Conservation (phyloP, 2,113 vertebrate species). For the Catagonus wagneri region DNA sequence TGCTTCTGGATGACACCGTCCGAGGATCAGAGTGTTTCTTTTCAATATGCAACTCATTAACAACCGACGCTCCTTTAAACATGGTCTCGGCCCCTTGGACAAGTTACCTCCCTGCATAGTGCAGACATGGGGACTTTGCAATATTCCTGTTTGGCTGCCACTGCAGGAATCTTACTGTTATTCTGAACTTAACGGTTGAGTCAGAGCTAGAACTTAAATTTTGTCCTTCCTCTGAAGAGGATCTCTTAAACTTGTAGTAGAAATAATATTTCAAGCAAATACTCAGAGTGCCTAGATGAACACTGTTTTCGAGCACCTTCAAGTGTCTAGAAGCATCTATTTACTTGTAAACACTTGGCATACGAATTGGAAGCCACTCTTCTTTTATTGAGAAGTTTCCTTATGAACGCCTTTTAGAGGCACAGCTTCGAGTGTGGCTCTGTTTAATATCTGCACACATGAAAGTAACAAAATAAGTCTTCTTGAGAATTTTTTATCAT, state of each 20-base stretch:
- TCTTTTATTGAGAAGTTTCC: slow-evolving; percentile 22
- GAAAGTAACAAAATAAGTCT: not conserved
- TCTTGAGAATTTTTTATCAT: not conserved
- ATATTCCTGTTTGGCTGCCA: not conserved
- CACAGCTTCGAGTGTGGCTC: not conserved
- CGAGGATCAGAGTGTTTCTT: not conserved
- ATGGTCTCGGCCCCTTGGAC: accelerated
- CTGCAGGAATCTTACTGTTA: not conserved
- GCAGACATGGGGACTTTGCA: accelerated
- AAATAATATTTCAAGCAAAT: slow-evolving; percentile 54
- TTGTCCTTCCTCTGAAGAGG: not conserved
- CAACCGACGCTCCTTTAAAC: accelerated
- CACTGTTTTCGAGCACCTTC: slow-evolving; percentile 51
- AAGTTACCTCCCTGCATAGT: accelerated
- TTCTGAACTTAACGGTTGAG: not conserved
- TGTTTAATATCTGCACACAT: not conserved
- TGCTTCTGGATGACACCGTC: too few relatives aligned
- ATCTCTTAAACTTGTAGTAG: slow-evolving; percentile 4
- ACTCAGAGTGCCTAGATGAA: not conserved
- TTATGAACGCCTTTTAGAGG: not conserved
- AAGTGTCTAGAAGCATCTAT: slow-evolving; percentile 44
- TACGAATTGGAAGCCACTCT: slow-evolving; percentile 57
- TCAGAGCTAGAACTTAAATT: not conserved
- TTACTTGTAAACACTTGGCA: slow-evolving; percentile 67
- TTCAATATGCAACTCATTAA: not conserved